Evolutionary conservation across 2,797 vertebrate genomes (phyloP).

Genomic region (Acanthornis magna): DNA sequence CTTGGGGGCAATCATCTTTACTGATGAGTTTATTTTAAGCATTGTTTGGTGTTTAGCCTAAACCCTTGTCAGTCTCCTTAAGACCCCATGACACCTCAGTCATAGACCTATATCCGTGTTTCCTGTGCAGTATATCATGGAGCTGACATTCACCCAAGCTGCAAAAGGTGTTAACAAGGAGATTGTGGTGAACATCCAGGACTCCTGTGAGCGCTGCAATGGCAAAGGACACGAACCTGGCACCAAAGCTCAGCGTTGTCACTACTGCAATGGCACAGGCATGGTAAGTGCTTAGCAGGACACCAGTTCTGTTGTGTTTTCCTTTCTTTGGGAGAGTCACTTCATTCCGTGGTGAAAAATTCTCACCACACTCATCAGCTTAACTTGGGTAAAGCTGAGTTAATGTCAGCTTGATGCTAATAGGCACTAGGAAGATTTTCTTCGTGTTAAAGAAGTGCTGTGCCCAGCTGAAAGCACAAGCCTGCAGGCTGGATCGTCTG

Average conservation of each 20-base stretch:
- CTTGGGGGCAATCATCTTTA: not conserved
- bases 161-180: constrained; percentile 98
- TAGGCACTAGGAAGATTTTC: not conserved
- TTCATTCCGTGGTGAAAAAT: not conserved
- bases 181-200: constrained; percentile 84
- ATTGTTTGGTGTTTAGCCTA: not conserved
- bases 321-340: not conserved
- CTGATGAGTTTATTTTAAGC: not conserved
- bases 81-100: not conserved
- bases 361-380: not conserved
- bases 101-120: not conserved
- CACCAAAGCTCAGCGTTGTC: constrained; percentile 89
- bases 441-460: not conserved
- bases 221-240: constrained; percentile 92
- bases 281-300: constrained; percentile 81
- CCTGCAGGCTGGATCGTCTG: not conserved
- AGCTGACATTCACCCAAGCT: constrained; percentile 93
- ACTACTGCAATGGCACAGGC: constrained; percentile 90
- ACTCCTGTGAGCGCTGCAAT: constrained; percentile 86
- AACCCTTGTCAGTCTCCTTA: not conserved
- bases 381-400: not conserved
- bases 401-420: not conserved
- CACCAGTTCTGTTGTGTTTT: not conserved
- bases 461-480: not conserved
- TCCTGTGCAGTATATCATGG: constrained; percentile 88